A percentile compares a stretch with the other conserved stretches of the same genome.
phyloP scores from a whole-genome alignment of 1,140 invertebrate species.

The Drosophila dunni region DNA sequence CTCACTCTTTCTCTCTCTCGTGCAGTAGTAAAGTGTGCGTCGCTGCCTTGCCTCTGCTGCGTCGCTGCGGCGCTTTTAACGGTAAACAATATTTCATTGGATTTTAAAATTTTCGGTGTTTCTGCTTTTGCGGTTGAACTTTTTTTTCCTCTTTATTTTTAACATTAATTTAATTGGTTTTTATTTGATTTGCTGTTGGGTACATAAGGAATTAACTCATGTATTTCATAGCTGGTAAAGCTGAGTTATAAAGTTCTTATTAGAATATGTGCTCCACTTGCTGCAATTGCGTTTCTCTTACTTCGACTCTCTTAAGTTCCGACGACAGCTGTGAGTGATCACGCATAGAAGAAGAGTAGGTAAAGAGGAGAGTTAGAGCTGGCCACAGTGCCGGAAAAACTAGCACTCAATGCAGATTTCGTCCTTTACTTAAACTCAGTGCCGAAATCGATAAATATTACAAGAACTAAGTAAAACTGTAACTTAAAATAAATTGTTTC shows the following conservation, averaged over 20 bases:
- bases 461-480: background rate
- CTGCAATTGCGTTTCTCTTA: background rate
- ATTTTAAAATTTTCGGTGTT: constrained; percentile 25
- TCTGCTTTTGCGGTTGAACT: constrained; percentile 21
- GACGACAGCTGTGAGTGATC: constrained; percentile 14
- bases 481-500: constrained; percentile 27
- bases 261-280: background rate
- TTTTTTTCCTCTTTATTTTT: constrained; percentile 28
- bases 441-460: background rate
- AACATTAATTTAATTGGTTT: constrained; percentile 42
- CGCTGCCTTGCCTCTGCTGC: background rate
- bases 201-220: background rate
- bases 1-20: constrained; percentile 20
- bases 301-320: background rate
- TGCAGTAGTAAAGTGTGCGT: constrained; percentile 15
- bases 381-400: background rate
- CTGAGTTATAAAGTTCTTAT: background rate
- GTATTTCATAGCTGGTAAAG: no score
- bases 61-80: constrained; percentile 19
- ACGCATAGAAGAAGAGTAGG: background rate
- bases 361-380: background rate
- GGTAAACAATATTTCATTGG: constrained; percentile 63
- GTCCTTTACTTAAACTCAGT: background rate
- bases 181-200: constrained; percentile 6
- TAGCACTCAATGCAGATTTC: background rate